Evolutionary conservation across 2,888 invertebrate genomes (phyloP).

Genomic region (Cyaniris semiargus): DNA sequence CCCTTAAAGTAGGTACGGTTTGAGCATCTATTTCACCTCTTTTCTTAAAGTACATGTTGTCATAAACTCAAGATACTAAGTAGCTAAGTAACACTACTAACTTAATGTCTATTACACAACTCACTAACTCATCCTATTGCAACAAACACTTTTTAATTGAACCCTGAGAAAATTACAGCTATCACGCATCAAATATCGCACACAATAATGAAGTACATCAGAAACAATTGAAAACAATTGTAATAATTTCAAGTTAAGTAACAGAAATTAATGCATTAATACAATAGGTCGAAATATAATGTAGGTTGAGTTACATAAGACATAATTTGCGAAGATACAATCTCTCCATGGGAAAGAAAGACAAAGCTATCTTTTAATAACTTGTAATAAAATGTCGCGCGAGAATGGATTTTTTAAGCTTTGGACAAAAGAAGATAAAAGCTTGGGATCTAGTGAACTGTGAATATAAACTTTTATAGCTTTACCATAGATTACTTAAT

Average conservation of each 20-base stretch:
- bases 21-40: no score
- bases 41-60: no score
- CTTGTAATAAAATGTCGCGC: conserved; percentile 6
- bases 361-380: conserved; percentile 24
- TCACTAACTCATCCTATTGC: neutral
- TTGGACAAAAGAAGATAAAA: neutral
- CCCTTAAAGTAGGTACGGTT: no score
- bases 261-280: conserved; percentile 6
- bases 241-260: neutral
- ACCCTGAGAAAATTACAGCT: neutral
- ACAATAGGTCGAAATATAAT: conserved; percentile 12
- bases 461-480: neutral
- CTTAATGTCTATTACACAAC: neutral
- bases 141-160: neutral
- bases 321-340: conserved; percentile 6
- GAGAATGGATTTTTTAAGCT: neutral
- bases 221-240: conserved; percentile 17
- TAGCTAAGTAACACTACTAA: no score
- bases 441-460: neutral
- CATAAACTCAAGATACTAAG: no score
- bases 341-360: neutral
- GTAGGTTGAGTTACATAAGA: conserved; percentile 8
- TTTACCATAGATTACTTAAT: neutral
- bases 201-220: neutral
- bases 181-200: neutral